These are phyloP conservation scores for Leptinotarsa defecta DNA, from an alignment of 1,140 invertebrate species.

Conservation along the genomic window DNA sequence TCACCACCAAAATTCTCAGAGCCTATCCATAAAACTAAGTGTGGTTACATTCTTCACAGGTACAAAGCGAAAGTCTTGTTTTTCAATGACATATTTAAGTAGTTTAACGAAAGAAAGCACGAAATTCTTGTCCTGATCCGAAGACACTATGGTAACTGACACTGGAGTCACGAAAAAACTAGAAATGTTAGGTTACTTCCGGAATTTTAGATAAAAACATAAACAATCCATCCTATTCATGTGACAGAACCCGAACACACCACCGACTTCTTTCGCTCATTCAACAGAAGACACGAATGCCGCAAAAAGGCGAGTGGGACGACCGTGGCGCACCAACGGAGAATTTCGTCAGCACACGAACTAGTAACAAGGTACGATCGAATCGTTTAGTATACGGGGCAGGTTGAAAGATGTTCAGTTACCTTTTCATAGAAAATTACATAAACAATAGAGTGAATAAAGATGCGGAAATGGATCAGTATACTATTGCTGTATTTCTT, in stretches of 20 bases:
- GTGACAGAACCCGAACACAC: constrained; percentile 1
- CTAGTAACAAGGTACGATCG: constrained; percentile 10
- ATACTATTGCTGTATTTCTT: too few species aligned
- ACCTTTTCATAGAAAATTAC: too few species aligned
- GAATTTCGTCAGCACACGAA: constrained; percentile 15
- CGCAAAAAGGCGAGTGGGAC: constrained; percentile 7
- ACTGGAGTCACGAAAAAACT: neutral
- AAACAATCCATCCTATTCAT: constrained; percentile 17
- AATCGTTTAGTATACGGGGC: neutral
- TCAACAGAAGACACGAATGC: constrained; percentile 23
- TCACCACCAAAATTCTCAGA: constrained; percentile 19
- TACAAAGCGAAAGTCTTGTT: constrained; percentile 24
- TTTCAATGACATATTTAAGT: constrained; percentile 22
- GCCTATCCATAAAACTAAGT: constrained; percentile 17
- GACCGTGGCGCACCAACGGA: constrained; percentile 14
- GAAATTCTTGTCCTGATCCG: neutral
- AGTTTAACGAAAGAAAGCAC: neutral
- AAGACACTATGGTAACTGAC: neutral
- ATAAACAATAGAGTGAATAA: too few species aligned
- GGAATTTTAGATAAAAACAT: constrained; percentile 21
- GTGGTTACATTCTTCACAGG: constrained; percentile 23
- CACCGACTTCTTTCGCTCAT: neutral
- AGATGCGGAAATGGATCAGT: too few species aligned
- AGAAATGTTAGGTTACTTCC: constrained; percentile 15
- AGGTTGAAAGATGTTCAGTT: neutral